A percentile compares a stretch with the other conserved stretches of the same genome.
phyloP scores from a whole-genome alignment of 1,140 invertebrate species.

The Nephila pilipes region DNA sequence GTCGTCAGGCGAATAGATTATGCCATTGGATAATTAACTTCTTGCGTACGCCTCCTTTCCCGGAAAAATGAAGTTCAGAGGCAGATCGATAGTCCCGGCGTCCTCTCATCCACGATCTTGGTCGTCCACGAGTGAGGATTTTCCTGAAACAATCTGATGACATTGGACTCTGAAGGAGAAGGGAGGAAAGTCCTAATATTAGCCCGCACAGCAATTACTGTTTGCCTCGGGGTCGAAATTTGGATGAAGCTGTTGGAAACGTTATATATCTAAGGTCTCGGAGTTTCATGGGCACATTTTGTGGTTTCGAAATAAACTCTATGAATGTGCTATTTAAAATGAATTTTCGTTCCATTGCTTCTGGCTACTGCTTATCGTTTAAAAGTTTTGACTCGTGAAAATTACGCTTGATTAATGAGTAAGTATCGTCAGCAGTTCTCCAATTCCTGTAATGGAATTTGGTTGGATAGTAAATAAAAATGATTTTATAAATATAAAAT shows the following conservation, averaged over 20 bases:
- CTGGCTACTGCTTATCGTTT: no score
- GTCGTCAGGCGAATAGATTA: not conserved
- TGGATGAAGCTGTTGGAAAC: not conserved
- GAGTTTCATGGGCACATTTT: no score
- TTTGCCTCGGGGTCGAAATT: not conserved
- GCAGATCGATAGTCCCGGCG: not conserved
- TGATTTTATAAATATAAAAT: no score
- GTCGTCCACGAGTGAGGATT: not conserved
- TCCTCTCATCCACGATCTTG: constrained; percentile 7
- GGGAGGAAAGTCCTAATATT: not conserved
- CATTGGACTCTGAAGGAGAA: not conserved
- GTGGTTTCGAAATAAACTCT: no score
- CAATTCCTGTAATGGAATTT: no score
- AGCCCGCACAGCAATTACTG: not conserved
- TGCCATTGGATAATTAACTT: constrained; percentile 34
- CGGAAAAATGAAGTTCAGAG: not conserved
- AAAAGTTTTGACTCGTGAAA: no score
- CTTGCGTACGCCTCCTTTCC: not conserved
- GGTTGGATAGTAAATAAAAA: no score
- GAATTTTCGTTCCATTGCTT: no score
- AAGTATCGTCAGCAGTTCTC: no score
- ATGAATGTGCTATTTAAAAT: no score
- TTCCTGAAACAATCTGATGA: not conserved
- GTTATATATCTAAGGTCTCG: not conserved
- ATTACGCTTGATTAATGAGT: no score